Evolutionary conservation across 1,140 invertebrate genomes (phyloP).

Genomic region (Achatina immaculata): DNA sequence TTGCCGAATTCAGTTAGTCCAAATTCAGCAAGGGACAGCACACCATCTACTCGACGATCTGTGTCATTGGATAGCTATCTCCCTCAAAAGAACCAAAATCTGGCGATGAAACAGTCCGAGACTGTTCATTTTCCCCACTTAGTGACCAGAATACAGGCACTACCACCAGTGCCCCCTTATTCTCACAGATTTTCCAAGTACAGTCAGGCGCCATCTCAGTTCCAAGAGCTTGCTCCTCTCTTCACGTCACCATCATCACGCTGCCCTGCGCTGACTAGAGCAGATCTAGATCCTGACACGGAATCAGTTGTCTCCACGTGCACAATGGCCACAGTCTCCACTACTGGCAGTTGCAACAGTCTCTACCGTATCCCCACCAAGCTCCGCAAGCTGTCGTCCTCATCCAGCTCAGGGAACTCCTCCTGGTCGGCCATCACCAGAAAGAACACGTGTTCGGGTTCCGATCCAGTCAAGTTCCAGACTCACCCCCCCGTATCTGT

Average conservation of each 20-base stretch:
- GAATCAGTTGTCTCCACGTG: neutral
- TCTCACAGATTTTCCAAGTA: neutral
- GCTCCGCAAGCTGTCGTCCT: slow-evolving; percentile 40
- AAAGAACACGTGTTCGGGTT: neutral
- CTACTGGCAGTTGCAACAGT: slow-evolving; percentile 33
- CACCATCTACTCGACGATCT: neutral
- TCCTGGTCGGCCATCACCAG: neutral
- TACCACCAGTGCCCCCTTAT: neutral
- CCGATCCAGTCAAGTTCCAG: neutral
- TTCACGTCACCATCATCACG: neutral
- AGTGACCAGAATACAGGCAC: neutral
- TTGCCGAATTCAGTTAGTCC: too few relatives aligned
- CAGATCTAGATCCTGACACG: slow-evolving; percentile 12
- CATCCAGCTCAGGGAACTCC: slow-evolving; percentile 19
- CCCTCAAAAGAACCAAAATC: neutral
- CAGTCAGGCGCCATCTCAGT: neutral
- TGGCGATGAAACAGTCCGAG: slow-evolving; percentile 15
- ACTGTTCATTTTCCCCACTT: neutral
- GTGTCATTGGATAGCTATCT: slow-evolving; percentile 28
- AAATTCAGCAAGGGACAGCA: neutral
- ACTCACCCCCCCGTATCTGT: neutral
- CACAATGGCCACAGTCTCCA: slow-evolving; percentile 31
- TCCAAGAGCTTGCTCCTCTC: neutral
- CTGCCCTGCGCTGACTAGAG: neutral
- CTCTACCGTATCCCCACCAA: slow-evolving; percentile 41